Evolutionary conservation across 2,888 invertebrate genomes (phyloP).

Genomic region (Tridacna crocea): DNA sequence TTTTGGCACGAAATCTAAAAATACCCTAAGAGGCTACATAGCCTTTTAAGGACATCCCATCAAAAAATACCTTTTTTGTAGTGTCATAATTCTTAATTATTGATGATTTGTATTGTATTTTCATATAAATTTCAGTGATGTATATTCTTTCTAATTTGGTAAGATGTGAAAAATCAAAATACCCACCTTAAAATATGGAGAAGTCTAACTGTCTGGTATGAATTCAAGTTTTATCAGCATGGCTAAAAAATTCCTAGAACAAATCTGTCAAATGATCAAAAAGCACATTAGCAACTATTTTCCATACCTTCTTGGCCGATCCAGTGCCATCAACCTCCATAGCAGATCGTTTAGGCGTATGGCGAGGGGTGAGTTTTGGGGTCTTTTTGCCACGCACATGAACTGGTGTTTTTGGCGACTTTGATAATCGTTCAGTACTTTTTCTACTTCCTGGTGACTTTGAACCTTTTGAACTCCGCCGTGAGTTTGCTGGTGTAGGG

Average conservation of each 20-base stretch:
- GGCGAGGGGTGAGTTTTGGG: slow-evolving; percentile 48
- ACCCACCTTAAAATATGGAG: too few relatives aligned
- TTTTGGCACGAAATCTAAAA: too few relatives aligned
- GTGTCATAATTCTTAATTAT: too few relatives aligned
- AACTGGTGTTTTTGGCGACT: slow-evolving; percentile 62
- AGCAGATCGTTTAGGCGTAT: slow-evolving; percentile 42
- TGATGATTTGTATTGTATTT: too few relatives aligned
- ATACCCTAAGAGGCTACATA: too few relatives aligned
- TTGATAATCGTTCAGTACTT: slow-evolving; percentile 47
- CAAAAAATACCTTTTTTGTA: too few relatives aligned
- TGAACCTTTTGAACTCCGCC: slow-evolving; percentile 61
- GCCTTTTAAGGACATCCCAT: too few relatives aligned
- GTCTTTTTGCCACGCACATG: slow-evolving; percentile 51
- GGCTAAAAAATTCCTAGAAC: not conserved
- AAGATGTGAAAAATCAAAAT: too few relatives aligned
- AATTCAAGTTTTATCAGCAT: too few relatives aligned
- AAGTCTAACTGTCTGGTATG: too few relatives aligned
- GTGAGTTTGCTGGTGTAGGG: slow-evolving; percentile 72
- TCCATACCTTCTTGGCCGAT: slow-evolving; percentile 62
- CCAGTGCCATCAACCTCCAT: slow-evolving; percentile 29
- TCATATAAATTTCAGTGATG: too few relatives aligned
- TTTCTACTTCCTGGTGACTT: slow-evolving; percentile 45
- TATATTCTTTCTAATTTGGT: too few relatives aligned
- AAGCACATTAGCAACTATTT: slow-evolving; percentile 19
- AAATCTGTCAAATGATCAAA: not conserved